These are phyloP conservation scores for Amniataba percoides DNA, from an alignment of 2,797 vertebrate genomes.

Conservation along the genomic window DNA sequence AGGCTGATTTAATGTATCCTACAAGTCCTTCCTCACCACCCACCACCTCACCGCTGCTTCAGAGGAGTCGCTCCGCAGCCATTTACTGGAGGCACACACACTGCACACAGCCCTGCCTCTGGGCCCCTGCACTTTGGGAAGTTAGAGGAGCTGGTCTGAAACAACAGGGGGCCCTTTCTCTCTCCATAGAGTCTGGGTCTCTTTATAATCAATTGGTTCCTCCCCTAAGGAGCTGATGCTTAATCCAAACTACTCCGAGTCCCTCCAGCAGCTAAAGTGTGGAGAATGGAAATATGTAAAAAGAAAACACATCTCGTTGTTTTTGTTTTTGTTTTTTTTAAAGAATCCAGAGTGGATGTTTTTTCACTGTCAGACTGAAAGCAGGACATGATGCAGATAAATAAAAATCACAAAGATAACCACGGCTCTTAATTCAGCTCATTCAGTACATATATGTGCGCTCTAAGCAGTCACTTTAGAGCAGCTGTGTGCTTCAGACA, in stretches of 20 bases:
- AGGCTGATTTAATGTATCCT: constrained; percentile 98
- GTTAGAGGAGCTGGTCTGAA: constrained; percentile 89
- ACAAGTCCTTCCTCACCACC: constrained; percentile 74
- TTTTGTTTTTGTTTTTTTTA: background rate
- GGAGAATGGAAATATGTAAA: constrained; percentile 18
- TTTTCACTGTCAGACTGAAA: background rate
- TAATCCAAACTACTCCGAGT: constrained; percentile 46
- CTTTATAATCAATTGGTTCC: constrained; percentile 91
- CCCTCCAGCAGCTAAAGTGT: constrained; percentile 12
- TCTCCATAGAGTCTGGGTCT: constrained; percentile 86
- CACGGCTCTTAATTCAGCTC: background rate
- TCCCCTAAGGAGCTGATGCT: constrained; percentile 84
- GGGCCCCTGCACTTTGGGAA: constrained; percentile 86
- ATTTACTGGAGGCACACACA: constrained; percentile 90
- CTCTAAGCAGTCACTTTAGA: background rate
- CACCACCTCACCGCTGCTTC: constrained; percentile 76
- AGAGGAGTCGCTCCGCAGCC: constrained; percentile 86
- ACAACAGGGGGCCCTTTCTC: constrained; percentile 89
- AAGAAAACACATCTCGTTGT: background rate
- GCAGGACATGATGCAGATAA: background rate
- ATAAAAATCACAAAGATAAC: background rate
- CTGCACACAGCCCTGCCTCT: constrained; percentile 86
- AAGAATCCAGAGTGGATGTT: background rate
- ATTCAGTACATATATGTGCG: background rate
- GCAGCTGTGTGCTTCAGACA: background rate